Percentiles rank a stretch among this genome's conserved stretches.
Evolutionary conservation across 2,113 vertebrate species (phyloP).

Genomic region (Proterorhinus semilunaris): DNA sequence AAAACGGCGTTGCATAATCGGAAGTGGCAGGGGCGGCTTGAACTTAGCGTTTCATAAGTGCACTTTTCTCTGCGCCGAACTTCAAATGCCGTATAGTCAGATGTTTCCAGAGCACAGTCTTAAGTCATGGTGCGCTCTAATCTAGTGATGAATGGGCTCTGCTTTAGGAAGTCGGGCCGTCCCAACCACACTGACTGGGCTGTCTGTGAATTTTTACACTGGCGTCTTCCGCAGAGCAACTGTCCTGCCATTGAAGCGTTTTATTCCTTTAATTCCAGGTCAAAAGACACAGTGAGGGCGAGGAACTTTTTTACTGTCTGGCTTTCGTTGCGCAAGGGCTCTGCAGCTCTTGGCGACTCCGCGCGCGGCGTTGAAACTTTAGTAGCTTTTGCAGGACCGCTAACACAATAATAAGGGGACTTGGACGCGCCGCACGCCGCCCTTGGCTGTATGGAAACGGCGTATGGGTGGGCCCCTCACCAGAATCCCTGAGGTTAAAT

Average conservation of each 20-base stretch:
- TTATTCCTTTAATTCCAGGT: constrained; percentile 60
- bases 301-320: constrained; percentile 40
- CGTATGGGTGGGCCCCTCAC: constrained; percentile 50
- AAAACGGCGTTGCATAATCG: constrained; percentile 46
- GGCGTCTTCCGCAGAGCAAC: constrained; percentile 39
- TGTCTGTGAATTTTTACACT: constrained; percentile 45
- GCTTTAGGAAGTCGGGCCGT: constrained; percentile 40
- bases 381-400: constrained; percentile 14
- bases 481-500: constrained; percentile 21
- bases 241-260: constrained; percentile 34
- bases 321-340: constrained; percentile 22
- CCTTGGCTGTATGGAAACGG: constrained; percentile 24
- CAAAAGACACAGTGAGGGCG: constrained; percentile 52
- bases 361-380: constrained; percentile 29
- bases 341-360: constrained; percentile 6
- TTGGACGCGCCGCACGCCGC: constrained; percentile 36
- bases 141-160: constrained; percentile 58
- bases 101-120: constrained; percentile 51
- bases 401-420: constrained; percentile 47
- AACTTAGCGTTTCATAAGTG: constrained; percentile 56
- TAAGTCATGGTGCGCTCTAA: constrained; percentile 54
- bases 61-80: constrained; percentile 48
- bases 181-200: constrained; percentile 27
- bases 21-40: constrained; percentile 48
- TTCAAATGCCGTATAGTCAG: constrained; percentile 49